Base-by-base conservation (phyloP, 2,113 vertebrate species). In the Anoura caudifer region DNA sequence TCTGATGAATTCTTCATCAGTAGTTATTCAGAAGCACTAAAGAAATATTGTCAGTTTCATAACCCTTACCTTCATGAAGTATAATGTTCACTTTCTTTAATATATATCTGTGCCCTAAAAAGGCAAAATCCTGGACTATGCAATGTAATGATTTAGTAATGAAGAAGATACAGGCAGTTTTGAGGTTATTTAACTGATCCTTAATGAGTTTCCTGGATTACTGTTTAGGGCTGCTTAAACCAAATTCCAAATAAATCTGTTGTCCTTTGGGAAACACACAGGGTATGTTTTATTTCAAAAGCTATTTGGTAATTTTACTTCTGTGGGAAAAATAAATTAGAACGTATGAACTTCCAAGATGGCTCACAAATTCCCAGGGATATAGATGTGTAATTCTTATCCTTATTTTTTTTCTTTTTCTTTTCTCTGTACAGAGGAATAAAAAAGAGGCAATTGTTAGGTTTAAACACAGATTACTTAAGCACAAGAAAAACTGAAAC, bases 381-480 rank as follows among this genome's bases (percentile, higher is more conserved):
- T 82, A 86, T 56, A 59, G 26, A 56, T 85, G 14, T 76, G 24
- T 50, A 8, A 2, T 47, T 36, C 20, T 63, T 86, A 28, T 31
- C 7, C 8, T 26, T 41, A 84, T 63, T 0, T 59, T 75, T 75
- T 75, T 54, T 59, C 65, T 65, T 45, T 45, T 33, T 26, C 19
- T 83, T 3, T 67, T 59, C 10, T 59, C 14, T 81, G 17, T 91
- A 7, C 22, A 76, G 31, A 63, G 22, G 2, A 76, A 77, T 80
- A 82, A 56, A 86, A 45, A 79, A 86, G 4, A 69, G 14, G 2
- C 5, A 92, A 65, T 59, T 15, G 7, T 6, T 43, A 52, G 5
- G 16, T 61, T 47, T 82, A 94, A 73, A n/a, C 24, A 73, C 10
- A 84, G 28, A 95, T 92, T 92, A 89, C 14, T 70, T 87, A 87